Base-by-base conservation (phyloP, 2,797 vertebrate genomes). In the Poecilia velifera region DNA sequence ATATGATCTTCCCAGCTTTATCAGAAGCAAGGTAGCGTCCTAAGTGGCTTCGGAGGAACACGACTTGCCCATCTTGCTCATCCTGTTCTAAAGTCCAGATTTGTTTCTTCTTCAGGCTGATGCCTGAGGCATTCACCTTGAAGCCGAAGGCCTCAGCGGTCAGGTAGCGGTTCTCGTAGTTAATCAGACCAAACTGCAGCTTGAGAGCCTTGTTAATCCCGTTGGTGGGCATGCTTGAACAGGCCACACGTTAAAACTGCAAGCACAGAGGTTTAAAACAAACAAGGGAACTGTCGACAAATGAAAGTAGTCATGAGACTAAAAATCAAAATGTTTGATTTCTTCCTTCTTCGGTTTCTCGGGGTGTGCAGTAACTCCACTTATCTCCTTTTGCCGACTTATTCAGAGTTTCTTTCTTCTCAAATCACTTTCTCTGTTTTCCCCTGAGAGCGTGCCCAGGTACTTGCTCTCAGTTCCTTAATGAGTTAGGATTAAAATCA, bases 91-190 rank as follows among this genome's bases (percentile, higher is more conserved):
- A 92, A 62, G 96, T 97, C 98, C 98, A 99, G 36, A 96, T 97
- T 93, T 99, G 98, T 90, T 99, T 99, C 91, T 97, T 96, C 95
- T 98, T 99, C 93, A 99, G 95, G 91, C 97, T 98, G 79, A 93
- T 90, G 0, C 96, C 97, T 0, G 98, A 98, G 74, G 98, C 98
- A 0, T 99, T 99, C 84, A 98, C 97, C 93, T 98, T 99, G 94
- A 97, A 99, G 88, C 98, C 98, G 0, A 99, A 99, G 76, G 96
- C 94, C 95, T 99, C 98, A 0, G 98, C 98, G 0, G 98, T 99
- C 86, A 99, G 93, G 92, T 99, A 99, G 34, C 97, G 97, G 90
- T 93, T 97, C 20, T 96, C 94, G n/a, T 96, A 96, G 80, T 99
- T 99, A 91, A 99, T 95, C 47, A 99, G 84, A 73, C 98, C 98